Conservation (phyloP, 2,888 invertebrate genomes). For the Caenorhabditis sp. region DNA sequence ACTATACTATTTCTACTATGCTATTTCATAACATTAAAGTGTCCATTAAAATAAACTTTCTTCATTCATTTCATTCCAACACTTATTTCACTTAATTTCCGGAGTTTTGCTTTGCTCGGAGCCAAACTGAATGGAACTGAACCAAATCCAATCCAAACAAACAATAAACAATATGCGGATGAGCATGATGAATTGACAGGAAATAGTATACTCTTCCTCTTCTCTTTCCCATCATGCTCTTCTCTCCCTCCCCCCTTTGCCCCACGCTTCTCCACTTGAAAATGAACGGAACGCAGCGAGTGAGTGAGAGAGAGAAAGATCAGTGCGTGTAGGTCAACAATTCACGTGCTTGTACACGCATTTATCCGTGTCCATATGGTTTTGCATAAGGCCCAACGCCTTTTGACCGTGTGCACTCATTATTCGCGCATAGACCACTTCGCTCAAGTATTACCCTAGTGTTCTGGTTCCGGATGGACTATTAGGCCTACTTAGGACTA, state of each 20-base stretch:
- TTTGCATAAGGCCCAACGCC: slow-evolving; percentile 33
- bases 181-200: slow-evolving; percentile 19
- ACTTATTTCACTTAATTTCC: not conserved
- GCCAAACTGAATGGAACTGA: not conserved
- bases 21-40: no score
- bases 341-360: slow-evolving; percentile 58
- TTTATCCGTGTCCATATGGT: slow-evolving; percentile 65
- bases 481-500: not conserved
- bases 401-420: slow-evolving; percentile 59
- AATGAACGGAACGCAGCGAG: slow-evolving; percentile 3
- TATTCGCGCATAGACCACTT: slow-evolving; percentile 52
- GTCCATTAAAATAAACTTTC: no score
- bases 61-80: not conserved
- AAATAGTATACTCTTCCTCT: slow-evolving; percentile 33
- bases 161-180: slow-evolving; percentile 43
- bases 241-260: no score
- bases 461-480: not conserved
- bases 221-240: slow-evolving; percentile 10
- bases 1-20: not conserved
- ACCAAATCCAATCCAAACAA: slow-evolving; percentile 1
- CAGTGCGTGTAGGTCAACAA: slow-evolving; percentile 46
- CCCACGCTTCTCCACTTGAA: slow-evolving; percentile 14
- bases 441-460: slow-evolving; percentile 38
- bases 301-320: slow-evolving; percentile 1
- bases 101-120: no score